A percentile compares a stretch with the other conserved stretches of the same genome.
These are phyloP conservation scores for Lytechinus variegatus DNA, from an alignment of 35 echinoderm and acorn worm genomes.

Conservation along the genomic window DNA sequence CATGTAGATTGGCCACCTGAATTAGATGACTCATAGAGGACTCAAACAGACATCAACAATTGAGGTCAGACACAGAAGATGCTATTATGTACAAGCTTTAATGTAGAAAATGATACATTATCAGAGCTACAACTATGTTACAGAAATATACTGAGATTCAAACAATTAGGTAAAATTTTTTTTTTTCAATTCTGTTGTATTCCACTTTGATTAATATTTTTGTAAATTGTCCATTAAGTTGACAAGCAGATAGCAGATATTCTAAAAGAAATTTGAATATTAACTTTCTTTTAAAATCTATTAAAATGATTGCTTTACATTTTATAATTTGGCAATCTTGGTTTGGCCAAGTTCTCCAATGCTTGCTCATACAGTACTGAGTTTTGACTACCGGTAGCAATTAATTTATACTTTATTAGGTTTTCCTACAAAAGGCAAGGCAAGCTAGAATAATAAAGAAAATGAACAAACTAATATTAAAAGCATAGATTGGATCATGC, in stretches of 20 bases:
- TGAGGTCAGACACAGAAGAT: not conserved
- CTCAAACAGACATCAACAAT: not conserved
- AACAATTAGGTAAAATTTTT: not conserved
- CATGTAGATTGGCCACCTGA: conserved; percentile 62
- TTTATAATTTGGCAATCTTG: not conserved
- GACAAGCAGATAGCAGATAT: too few relatives aligned
- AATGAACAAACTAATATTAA: not conserved
- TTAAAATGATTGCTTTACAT: not conserved
- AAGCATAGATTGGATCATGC: not conserved
- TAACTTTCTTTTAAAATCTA: too few relatives aligned
- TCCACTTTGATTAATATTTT: not conserved
- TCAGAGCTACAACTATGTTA: not conserved
- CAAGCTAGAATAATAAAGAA: not conserved
- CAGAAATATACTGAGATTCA: not conserved
- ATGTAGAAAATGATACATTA: not conserved
- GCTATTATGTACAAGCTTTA: conserved; percentile 12
- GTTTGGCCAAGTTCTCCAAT: not conserved
- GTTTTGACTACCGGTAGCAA: not conserved
- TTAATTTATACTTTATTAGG: not conserved
- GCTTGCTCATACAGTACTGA: not conserved
- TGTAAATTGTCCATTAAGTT: too few relatives aligned
- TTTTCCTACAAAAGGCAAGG: not conserved
- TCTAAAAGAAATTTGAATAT: too few relatives aligned
- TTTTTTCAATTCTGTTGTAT: not conserved
- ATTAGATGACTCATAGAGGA: not conserved